Evolutionary conservation across 2,888 invertebrate species (phyloP).

Genomic region (Eucera pruinosa): DNA sequence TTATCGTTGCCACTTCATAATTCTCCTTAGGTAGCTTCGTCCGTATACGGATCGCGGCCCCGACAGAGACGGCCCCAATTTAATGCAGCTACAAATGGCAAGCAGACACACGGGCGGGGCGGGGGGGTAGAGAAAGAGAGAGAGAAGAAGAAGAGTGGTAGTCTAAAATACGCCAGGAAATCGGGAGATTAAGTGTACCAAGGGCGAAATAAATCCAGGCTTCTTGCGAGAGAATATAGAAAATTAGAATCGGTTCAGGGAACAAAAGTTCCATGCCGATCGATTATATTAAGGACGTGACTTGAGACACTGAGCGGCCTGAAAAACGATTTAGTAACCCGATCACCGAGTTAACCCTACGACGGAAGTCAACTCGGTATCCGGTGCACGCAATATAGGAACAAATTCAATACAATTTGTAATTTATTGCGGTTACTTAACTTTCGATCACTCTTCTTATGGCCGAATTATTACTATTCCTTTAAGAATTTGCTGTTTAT

Average conservation of each 20-base stretch:
- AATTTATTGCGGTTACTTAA: not conserved
- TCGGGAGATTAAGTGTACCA: slow-evolving; percentile 8
- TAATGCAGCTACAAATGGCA: slow-evolving; percentile 8
- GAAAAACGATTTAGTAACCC: slow-evolving; percentile 2
- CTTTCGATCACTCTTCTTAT: slow-evolving; percentile 36
- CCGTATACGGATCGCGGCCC: slow-evolving; percentile 27
- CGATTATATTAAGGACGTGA: slow-evolving; percentile 61
- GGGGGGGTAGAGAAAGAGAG: too few relatives aligned
- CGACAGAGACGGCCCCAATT: slow-evolving; percentile 23
- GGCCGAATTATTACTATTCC: not conserved
- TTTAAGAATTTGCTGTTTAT: too few relatives aligned
- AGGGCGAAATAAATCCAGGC: slow-evolving; percentile 16
- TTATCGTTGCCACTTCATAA: slow-evolving; percentile 56
- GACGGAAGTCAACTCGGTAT: slow-evolving; percentile 19
- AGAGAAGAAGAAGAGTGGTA: not conserved
- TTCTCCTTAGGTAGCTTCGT: slow-evolving; percentile 24
- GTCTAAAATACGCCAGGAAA: slow-evolving; percentile 3
- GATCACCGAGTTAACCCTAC: slow-evolving; percentile 19
- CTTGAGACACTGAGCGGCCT: slow-evolving; percentile 20
- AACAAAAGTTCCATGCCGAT: slow-evolving; percentile 36
- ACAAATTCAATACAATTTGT: slow-evolving; percentile 12
- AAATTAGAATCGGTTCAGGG: slow-evolving; percentile 19
- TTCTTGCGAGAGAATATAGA: not conserved
- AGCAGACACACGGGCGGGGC: too few relatives aligned
- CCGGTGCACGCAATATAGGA: slow-evolving; percentile 18